phyloP scores from a whole-genome alignment of 2,797 vertebrate species.

The Smutsia temminckii region DNA sequence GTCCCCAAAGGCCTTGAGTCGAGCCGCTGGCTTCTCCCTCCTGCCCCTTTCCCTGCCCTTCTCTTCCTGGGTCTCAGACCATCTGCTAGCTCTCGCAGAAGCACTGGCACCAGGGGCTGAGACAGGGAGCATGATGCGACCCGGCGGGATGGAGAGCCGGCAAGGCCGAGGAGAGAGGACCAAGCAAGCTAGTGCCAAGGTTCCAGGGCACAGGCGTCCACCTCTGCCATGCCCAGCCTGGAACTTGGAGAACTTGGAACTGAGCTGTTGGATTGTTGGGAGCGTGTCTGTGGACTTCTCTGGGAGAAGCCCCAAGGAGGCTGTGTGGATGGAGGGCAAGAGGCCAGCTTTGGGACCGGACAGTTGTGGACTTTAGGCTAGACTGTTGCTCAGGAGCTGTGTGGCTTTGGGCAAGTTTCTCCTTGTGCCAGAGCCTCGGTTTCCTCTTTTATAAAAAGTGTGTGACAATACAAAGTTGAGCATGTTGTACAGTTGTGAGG shows the following conservation, averaged over 20 bases:
- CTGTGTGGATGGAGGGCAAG: too few species aligned
- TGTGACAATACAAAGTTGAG: background rate
- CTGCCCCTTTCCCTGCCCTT: background rate
- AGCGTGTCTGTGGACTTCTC: accelerated
- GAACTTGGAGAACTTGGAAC: background rate
- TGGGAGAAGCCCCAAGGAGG: accelerated
- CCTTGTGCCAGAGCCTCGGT: background rate
- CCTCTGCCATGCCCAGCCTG: background rate
- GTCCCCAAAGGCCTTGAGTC: background rate
- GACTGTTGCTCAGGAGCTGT: background rate
- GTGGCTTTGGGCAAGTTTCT: background rate
- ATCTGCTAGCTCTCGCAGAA: background rate
- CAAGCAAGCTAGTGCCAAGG: background rate
- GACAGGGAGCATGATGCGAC: too few species aligned
- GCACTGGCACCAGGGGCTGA: accelerated
- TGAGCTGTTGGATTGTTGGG: background rate
- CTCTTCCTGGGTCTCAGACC: background rate
- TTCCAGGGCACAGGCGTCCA: background rate
- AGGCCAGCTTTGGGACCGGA: background rate
- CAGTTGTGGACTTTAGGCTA: background rate
- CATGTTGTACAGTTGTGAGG: background rate
- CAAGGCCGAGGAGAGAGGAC: background rate
- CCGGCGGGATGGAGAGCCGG: background rate
- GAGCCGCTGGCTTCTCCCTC: background rate
- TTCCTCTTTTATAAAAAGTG: background rate